These are phyloP conservation scores for Protonemura montana DNA, from an alignment of 2,888 invertebrate genomes.

Conservation along the genomic window DNA sequence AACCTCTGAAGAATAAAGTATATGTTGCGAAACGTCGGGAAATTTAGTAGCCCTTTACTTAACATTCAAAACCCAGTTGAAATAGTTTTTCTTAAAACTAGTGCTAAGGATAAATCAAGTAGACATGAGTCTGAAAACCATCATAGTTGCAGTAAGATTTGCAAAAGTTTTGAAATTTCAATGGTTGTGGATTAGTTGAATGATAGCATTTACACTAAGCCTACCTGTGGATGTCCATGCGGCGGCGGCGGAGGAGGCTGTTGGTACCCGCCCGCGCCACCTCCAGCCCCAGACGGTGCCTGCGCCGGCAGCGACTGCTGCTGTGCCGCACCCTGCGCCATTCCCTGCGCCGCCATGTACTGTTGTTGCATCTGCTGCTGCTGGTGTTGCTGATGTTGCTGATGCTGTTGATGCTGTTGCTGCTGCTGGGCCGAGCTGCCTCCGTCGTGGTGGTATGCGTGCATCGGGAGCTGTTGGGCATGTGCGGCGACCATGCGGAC, in stretches of 20 bases:
- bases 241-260: slow-evolving; percentile 47
- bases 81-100: too few relatives aligned
- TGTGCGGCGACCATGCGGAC: slow-evolving; percentile 63
- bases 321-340: slow-evolving; percentile 51
- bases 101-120: too few relatives aligned
- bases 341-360: slow-evolving; percentile 58
- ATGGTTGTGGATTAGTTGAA: too few relatives aligned
- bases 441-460: slow-evolving; percentile 66
- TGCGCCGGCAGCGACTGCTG: slow-evolving; percentile 57
- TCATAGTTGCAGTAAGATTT: too few relatives aligned
- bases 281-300: slow-evolving; percentile 54
- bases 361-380: slow-evolving; percentile 47
- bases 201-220: not conserved
- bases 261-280: slow-evolving; percentile 50
- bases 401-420: slow-evolving; percentile 43
- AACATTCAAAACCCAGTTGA: too few relatives aligned
- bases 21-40: too few relatives aligned
- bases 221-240: slow-evolving; percentile 44
- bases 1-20: too few relatives aligned
- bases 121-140: too few relatives aligned
- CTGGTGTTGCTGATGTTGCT: slow-evolving; percentile 44
- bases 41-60: too few relatives aligned
- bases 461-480: slow-evolving; percentile 54
- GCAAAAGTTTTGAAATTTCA: too few relatives aligned
- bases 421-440: slow-evolving; percentile 59